Base-by-base conservation (phyloP, 2,888 invertebrate species). In the Caenorhabditis sp. region DNA sequence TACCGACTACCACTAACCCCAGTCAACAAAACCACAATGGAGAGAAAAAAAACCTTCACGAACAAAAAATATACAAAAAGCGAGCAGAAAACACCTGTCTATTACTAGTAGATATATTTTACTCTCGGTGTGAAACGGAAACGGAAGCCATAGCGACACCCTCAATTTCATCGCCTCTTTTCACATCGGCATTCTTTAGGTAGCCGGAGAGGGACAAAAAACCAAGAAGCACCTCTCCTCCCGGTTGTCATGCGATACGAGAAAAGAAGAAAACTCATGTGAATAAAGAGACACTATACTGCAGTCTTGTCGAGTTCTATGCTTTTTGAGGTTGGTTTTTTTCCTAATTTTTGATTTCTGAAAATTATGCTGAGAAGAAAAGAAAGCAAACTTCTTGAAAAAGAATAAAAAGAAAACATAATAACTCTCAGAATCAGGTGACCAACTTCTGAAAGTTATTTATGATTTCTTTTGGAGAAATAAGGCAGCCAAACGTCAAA, bases 1-100 rank as follows among this genome's bases (percentile, higher is more conserved):
- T 22, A 7, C 4, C n/a, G 6, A 49, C n/a, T 49, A 22, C 19
- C 49, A n/a, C 22, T 22, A 8, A 19, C 49, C n/a, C 6, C 19
- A 49, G n/a, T 49, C 49, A 49, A 41, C 22, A 26, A 22, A 47
- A 64, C 44, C 44, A 47, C 28, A 64, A 64, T 64, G 14, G 54
- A 54, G 26, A 24, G 14, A 1, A 26, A 44, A 47, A 38, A 38
- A 47, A 0, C 47, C 19, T 66, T 66, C 31, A 24, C 26, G 10
- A 51, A 19, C 10, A 2, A 24, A 16, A 47, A 51, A 66, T 19
- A 51, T 35, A 41, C n/a, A 56, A 44, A 70, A 70, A 58, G 16
- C 38, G 70, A 70, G 70, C 70, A 38, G 28, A 70, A 58, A 70
- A 70, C 70, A 70, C 70, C 69, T 69, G 58, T 28, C 70, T 58